phyloP scores from a whole-genome alignment of 1,140 invertebrate species.

The Microplitis demolitor region DNA sequence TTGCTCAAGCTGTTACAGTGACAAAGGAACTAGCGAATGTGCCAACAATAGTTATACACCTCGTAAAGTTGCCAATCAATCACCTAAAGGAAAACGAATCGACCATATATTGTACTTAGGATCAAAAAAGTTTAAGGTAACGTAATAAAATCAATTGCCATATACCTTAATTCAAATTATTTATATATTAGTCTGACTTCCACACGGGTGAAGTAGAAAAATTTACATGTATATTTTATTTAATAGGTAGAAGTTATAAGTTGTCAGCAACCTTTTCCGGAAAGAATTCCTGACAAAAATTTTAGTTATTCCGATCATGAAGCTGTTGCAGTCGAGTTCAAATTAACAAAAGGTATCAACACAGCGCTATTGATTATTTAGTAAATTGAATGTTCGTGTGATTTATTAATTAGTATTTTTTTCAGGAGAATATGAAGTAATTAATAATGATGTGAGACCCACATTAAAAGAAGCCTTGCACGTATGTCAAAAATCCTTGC shows the following conservation, averaged over 20 bases:
- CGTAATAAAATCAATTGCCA: slow-evolving; percentile 12
- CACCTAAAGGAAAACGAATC: slow-evolving; percentile 82
- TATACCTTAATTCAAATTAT: too few relatives aligned
- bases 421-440: slow-evolving; percentile 30
- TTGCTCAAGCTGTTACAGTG: slow-evolving; percentile 45
- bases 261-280: slow-evolving; percentile 74
- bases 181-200: too few relatives aligned
- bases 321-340: slow-evolving; percentile 75
- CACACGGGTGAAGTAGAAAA: neutral
- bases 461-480: slow-evolving; percentile 67
- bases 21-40: slow-evolving; percentile 77
- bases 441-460: slow-evolving; percentile 48
- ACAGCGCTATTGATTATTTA: neutral
- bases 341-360: slow-evolving; percentile 53
- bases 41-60: slow-evolving; percentile 83
- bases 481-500: slow-evolving; percentile 67
- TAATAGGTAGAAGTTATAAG: slow-evolving; percentile 65
- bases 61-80: slow-evolving; percentile 57
- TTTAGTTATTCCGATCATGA: slow-evolving; percentile 92
- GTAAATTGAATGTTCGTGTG: neutral
- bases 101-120: slow-evolving; percentile 86
- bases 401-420: slow-evolving; percentile 18
- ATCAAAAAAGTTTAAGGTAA: slow-evolving; percentile 62
- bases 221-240: slow-evolving; percentile 36
- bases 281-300: slow-evolving; percentile 70